phyloP scores from a whole-genome alignment of 2,797 vertebrate species.

The Myoxocephalus aenaeus region DNA sequence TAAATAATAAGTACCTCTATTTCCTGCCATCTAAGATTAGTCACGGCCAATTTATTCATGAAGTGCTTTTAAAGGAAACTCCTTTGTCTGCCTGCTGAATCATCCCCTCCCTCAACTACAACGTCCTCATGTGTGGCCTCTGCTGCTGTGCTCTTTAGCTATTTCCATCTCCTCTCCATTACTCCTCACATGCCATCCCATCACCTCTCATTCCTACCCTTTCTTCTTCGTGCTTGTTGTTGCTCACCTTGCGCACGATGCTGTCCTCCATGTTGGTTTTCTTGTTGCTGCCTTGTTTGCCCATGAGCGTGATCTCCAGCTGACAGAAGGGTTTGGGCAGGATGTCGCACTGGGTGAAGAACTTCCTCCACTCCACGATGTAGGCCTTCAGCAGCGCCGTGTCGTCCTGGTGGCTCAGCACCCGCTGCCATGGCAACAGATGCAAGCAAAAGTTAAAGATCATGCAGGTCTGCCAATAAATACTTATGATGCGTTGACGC shows the following conservation, averaged over 20 bases:
- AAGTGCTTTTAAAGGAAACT: not conserved
- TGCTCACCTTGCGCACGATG: slow-evolving; percentile 93
- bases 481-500: not conserved
- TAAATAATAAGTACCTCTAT: not conserved
- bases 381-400: slow-evolving; percentile 97
- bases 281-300: slow-evolving; percentile 95
- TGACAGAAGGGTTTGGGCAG: slow-evolving; percentile 98
- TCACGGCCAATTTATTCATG: not conserved
- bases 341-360: slow-evolving; percentile 99
- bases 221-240: not conserved
- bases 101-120: not conserved
- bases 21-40: not conserved
- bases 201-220: not conserved
- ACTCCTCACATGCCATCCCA: not conserved
- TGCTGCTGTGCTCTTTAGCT: not conserved
- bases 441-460: not conserved
- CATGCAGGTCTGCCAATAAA: not conserved
- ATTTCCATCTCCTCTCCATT: not conserved
- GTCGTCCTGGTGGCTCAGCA: slow-evolving; percentile 98
- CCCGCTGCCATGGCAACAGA: slow-evolving; percentile 83
- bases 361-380: slow-evolving; percentile 98
- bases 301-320: slow-evolving; percentile 93
- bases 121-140: not conserved
- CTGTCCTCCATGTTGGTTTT: slow-evolving; percentile 98
- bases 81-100: not conserved